A percentile compares a stretch with the other conserved stretches of the same genome.
phyloP scores from a whole-genome alignment of 2,797 vertebrate species.

The Notolepis coatsorum region DNA sequence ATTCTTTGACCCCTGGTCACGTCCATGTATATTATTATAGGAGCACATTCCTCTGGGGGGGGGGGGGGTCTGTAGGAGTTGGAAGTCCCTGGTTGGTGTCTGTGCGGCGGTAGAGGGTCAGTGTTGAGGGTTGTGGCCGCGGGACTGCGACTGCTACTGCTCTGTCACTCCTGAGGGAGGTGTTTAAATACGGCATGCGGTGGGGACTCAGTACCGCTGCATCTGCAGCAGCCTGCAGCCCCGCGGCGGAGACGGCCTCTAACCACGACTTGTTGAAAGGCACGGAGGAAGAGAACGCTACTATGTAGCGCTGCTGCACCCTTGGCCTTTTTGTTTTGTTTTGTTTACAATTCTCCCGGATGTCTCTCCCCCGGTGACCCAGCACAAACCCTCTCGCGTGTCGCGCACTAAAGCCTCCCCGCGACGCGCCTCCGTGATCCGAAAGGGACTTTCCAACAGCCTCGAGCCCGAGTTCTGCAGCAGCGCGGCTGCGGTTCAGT shows the following conservation, averaged over 20 bases:
- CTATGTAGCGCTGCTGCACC: no score
- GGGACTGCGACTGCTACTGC: slow-evolving; percentile 76
- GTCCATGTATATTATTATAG: slow-evolving; percentile 36
- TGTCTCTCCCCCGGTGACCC: slow-evolving; percentile 40
- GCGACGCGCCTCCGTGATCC: no score
- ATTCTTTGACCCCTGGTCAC: slow-evolving; percentile 25
- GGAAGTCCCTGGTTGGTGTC: slow-evolving; percentile 19
- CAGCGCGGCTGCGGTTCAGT: no score
- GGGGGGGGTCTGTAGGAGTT: slow-evolving; percentile 32
- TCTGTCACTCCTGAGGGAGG: slow-evolving; percentile 85
- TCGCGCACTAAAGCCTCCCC: no score
- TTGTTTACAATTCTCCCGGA: slow-evolving; percentile 48
- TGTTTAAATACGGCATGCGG: slow-evolving; percentile 80
- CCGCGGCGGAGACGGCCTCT: slow-evolving; percentile 52
- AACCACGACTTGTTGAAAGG: slow-evolving; percentile 56
- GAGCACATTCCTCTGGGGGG: slow-evolving; percentile 43
- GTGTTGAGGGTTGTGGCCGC: slow-evolving; percentile 56
- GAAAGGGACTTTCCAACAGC: no score
- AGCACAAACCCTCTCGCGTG: slow-evolving; percentile 30
- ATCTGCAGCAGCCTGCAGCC: slow-evolving; percentile 75
- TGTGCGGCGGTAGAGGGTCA: slow-evolving; percentile 34
- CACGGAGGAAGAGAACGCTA: slow-evolving; percentile 73
- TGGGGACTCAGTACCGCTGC: slow-evolving; percentile 67
- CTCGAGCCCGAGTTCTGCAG: no score
- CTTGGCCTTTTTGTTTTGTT: no score